These are phyloP conservation scores for Lordiphosa clarofinis DNA, from an alignment of 1,140 invertebrate genomes.

Conservation along the genomic window DNA sequence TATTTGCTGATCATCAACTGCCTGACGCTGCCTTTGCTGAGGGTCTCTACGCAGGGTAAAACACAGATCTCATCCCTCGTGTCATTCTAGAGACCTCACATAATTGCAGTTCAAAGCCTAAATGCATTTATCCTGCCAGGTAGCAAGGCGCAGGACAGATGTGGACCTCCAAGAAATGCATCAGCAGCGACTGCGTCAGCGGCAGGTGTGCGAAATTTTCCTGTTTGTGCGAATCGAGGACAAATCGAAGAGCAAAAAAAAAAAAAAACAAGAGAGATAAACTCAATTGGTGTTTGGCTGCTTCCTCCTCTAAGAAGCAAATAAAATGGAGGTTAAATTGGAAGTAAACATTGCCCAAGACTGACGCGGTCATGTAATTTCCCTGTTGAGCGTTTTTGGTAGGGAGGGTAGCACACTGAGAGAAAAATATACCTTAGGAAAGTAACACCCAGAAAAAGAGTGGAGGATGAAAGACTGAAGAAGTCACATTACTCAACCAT, in stretches of 20 bases:
- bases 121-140: conserved; percentile 37
- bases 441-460: too few species aligned
- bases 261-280: not conserved
- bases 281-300: conserved; percentile 7
- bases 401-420: conserved; percentile 9
- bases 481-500: too few species aligned
- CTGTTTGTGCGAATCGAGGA: conserved; percentile 47
- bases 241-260: conserved; percentile 38
- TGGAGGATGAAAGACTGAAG: too few species aligned
- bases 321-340: conserved; percentile 54
- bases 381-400: conserved; percentile 19
- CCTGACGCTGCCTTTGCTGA: conserved; percentile 12
- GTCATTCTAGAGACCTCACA: conserved; percentile 8
- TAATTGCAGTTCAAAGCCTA: conserved; percentile 18
- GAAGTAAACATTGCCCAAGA: conserved; percentile 47
- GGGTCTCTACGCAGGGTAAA: conserved; percentile 8
- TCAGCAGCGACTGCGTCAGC: not conserved
- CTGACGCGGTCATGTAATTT: conserved; percentile 53
- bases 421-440: too few species aligned
- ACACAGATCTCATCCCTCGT: not conserved
- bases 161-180: too few species aligned
- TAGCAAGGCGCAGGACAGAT: conserved; percentile 14
- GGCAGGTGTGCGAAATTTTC: conserved; percentile 68
- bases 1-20: conserved; percentile 8
- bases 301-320: conserved; percentile 26